Percentiles rank a stretch among this genome's conserved stretches.
These are phyloP conservation scores for Parnassius smintheus DNA, from an alignment of 2,888 invertebrate genomes.

Conservation along the genomic window DNA sequence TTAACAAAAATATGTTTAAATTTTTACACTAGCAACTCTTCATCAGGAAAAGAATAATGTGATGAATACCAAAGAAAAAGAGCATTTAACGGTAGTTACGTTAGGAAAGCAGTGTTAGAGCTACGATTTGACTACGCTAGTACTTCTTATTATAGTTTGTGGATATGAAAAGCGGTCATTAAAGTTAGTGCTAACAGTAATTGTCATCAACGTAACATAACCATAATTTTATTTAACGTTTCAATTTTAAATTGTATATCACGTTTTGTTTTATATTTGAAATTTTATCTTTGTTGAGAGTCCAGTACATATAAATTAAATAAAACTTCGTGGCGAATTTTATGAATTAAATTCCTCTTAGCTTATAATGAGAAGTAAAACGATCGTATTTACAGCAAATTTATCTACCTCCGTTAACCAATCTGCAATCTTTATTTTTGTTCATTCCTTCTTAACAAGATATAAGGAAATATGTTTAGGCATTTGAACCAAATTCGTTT, in stretches of 20 bases:
- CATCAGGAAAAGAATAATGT: slow-evolving; percentile 1
- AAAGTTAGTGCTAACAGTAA: neutral
- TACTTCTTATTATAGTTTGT: too few species aligned
- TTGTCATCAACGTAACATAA: neutral
- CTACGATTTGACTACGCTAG: too few species aligned
- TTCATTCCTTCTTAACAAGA: too few species aligned
- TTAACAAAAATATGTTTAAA: slow-evolving; percentile 22
- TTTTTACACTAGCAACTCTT: slow-evolving; percentile 30
- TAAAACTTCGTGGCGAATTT: too few species aligned
- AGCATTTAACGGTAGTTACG: neutral
- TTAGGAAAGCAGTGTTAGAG: neutral
- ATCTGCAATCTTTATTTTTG: too few species aligned
- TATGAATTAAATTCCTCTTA: too few species aligned
- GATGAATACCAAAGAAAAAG: slow-evolving; percentile 1
- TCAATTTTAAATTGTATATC: neutral
- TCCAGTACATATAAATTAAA: slow-evolving; percentile 3
- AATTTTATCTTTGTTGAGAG: slow-evolving; percentile 1
- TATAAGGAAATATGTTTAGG: too few species aligned
- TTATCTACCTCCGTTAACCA: too few species aligned
- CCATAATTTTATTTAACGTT: neutral
- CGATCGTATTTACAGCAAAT: too few species aligned
- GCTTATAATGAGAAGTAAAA: too few species aligned
- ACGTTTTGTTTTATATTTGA: slow-evolving; percentile 2
- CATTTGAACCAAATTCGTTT: too few species aligned
- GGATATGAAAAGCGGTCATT: neutral